Percentiles rank a stretch among this genome's conserved stretches.
Conservation (phyloP, 2,888 invertebrate species). For the Tachina grossa region DNA sequence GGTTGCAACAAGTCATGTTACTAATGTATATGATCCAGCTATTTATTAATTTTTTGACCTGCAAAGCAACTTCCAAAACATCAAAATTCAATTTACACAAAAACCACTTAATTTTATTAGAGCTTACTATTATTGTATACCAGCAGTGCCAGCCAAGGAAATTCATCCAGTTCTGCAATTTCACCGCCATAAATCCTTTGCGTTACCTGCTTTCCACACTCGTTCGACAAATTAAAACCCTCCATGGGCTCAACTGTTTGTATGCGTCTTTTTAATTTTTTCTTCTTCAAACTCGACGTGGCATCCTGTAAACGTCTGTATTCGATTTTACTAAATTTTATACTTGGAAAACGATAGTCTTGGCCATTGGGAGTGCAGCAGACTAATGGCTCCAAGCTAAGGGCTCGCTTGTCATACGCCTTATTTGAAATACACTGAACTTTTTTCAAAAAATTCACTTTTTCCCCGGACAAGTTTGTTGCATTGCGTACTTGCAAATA, state of each 20-base stretch:
- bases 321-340: slow-evolving; percentile 78
- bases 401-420: slow-evolving; percentile 27
- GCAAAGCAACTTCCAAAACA: too few relatives aligned
- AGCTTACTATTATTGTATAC: slow-evolving; percentile 84
- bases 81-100: neutral
- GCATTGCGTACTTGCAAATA: slow-evolving; percentile 79
- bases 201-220: slow-evolving; percentile 85
- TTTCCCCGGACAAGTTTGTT: slow-evolving; percentile 78
- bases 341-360: slow-evolving; percentile 78
- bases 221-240: slow-evolving; percentile 78
- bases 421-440: slow-evolving; percentile 78
- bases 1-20: too few relatives aligned
- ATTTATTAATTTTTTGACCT: too few relatives aligned
- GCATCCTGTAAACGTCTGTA: slow-evolving; percentile 76
- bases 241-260: slow-evolving; percentile 78
- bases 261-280: slow-evolving; percentile 80
- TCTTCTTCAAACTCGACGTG: slow-evolving; percentile 77
- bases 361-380: slow-evolving; percentile 80
- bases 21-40: too few relatives aligned
- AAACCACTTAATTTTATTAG: neutral
- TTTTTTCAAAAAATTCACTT: slow-evolving; percentile 80
- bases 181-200: slow-evolving; percentile 86
- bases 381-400: slow-evolving; percentile 74
- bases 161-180: slow-evolving; percentile 86
- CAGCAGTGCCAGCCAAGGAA: slow-evolving; percentile 86